Evolutionary conservation across 2,113 vertebrate genomes (phyloP).

Genomic region (Emberiza fucata): DNA sequence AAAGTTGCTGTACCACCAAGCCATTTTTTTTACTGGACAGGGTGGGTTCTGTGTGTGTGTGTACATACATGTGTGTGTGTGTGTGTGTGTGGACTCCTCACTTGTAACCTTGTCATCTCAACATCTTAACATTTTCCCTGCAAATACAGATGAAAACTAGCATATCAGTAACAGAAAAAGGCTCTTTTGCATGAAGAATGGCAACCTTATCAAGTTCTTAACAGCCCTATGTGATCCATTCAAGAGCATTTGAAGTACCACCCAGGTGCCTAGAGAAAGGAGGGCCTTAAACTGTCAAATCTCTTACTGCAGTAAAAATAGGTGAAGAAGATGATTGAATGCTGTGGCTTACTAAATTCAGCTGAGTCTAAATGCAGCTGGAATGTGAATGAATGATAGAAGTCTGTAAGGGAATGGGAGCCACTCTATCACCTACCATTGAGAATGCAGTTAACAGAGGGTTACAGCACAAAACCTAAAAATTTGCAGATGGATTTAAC

Average conservation of each 20-base stretch:
- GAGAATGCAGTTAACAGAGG: background rate
- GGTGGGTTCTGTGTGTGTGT: no score
- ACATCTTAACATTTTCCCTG: background rate
- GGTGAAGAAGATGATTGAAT: conserved; percentile 3
- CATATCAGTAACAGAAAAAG: background rate
- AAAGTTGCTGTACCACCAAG: background rate
- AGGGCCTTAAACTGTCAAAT: background rate
- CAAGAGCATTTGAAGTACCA: background rate
- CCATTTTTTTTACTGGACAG: background rate
- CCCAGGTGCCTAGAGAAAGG: background rate
- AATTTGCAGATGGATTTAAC: background rate
- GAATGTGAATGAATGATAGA: background rate
- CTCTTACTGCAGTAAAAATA: background rate
- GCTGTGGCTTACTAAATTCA: background rate
- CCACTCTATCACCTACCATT: background rate
- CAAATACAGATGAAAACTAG: background rate
- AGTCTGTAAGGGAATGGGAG: background rate
- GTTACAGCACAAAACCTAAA: background rate
- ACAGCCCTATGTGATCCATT: background rate
- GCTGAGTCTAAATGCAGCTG: background rate
- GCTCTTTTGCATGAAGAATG: conserved; percentile 22
- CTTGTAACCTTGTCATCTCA: background rate
- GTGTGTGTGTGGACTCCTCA: background rate
- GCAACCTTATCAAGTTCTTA: background rate
- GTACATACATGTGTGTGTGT: background rate